Evolutionary conservation across 2,888 invertebrate genomes (phyloP).

Genomic region (Drosophila birchii): DNA sequence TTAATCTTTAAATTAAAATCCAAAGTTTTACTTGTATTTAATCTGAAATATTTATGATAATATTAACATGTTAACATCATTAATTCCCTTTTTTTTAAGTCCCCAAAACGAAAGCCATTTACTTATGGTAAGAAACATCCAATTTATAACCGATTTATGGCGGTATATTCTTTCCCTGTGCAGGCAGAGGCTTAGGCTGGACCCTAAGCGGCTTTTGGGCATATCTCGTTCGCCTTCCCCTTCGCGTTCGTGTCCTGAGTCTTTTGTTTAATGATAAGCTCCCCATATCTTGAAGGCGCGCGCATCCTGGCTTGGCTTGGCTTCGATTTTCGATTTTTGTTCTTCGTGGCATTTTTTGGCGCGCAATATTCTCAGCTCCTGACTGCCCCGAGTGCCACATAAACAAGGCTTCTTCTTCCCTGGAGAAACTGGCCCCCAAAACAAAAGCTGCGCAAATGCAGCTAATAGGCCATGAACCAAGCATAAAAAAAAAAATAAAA

Average conservation of each 20-base stretch:
- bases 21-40: neutral
- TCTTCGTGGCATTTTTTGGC: constrained; percentile 58
- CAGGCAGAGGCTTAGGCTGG: neutral
- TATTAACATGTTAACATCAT: neutral
- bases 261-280: constrained; percentile 43
- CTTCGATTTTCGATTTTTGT: constrained; percentile 36
- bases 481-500: constrained; percentile 10
- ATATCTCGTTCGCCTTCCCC: neutral
- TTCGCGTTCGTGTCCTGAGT: constrained; percentile 4
- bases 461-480: constrained; percentile 59
- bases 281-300: constrained; percentile 11
- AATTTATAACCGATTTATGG: constrained; percentile 11
- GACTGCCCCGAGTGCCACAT: constrained; percentile 72
- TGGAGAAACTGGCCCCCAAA: constrained; percentile 35
- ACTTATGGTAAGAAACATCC: neutral
- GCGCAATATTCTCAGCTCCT: constrained; percentile 63
- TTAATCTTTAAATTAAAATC: neutral
- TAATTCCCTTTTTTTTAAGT: neutral
- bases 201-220: constrained; percentile 32
- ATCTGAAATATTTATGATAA: neutral
- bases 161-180: neutral
- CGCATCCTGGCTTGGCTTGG: constrained; percentile 51
- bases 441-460: constrained; percentile 50
- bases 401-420: constrained; percentile 46
- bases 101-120: neutral